Evolutionary conservation across 2,113 vertebrate genomes (phyloP), one percentile per base, ranked within the genome.

Genomic region (Alethe castanea): DNA sequence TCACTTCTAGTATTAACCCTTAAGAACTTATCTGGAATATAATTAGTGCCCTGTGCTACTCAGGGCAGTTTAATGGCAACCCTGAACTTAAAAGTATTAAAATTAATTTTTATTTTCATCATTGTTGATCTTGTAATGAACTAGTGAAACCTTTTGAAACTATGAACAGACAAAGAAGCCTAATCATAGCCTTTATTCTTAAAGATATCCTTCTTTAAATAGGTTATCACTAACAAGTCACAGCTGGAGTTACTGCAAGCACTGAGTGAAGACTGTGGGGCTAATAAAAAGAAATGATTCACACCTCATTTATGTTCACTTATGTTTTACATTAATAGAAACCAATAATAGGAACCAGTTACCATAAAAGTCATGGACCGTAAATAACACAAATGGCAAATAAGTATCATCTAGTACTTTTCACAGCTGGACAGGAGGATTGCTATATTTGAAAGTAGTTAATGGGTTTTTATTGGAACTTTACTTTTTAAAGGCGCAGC

Each of bases 281-380:
- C 98, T 98, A 99, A 99, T 98, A 98, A 99, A 99, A 99, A 98
- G 97, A 98, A 98, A 99, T 98, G 98, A 99, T 98, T 98, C 98
- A 99, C 94, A 98, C 98, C 98, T 99, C 98, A 99, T 99, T 99
- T 99, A 98, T 98, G 98, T 98, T 99, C 98, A 98, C 98, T 99
- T 99, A 99, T 99, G 98, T 99, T 99, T 99, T 98, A 99, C 98
- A 99, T 99, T 99, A 98, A 98, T 98, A 99, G 98, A 99, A 99
- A 99, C 98, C 98, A 98, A 99, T 99, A 99, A 99, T 98, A 99
- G 98, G 98, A 99, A 98, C 97, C 98, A 98, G 98, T 98, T 98
- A 98, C 98, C 98, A 98, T 99, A 99, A 99, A 99, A 98, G 98
- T 98, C 98, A 98, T 97, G 97, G 98, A 98, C 98, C 97, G 98